These are phyloP conservation scores for Tuta absoluta DNA, from an alignment of 2,888 invertebrate species.

Conservation along the genomic window DNA sequence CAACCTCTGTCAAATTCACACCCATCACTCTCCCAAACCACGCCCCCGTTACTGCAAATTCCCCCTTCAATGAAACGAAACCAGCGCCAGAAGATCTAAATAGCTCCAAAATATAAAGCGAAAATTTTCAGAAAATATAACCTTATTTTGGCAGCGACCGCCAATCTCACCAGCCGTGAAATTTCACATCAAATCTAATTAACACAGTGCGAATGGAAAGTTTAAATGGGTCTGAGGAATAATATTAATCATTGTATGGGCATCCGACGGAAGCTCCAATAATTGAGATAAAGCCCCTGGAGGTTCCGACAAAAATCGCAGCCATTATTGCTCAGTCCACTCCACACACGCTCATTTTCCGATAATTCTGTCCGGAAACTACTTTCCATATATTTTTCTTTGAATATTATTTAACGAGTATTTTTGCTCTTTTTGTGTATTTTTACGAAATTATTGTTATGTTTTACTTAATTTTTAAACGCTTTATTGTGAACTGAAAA, in stretches of 20 bases:
- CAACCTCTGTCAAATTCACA: slow-evolving; percentile 72
- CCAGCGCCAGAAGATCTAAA: slow-evolving; percentile 29
- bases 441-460: neutral
- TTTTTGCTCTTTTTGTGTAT: neutral
- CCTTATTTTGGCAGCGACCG: slow-evolving; percentile 23
- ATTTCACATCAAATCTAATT: slow-evolving; percentile 36
- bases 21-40: slow-evolving; percentile 52
- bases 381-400: neutral
- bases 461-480: too few species aligned
- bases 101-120: slow-evolving; percentile 33
- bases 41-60: slow-evolving; percentile 51
- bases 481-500: too few species aligned
- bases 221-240: slow-evolving; percentile 35
- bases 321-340: slow-evolving; percentile 22
- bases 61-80: slow-evolving; percentile 47
- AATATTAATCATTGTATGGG: slow-evolving; percentile 29
- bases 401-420: neutral
- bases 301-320: slow-evolving; percentile 25
- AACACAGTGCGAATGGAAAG: slow-evolving; percentile 39
- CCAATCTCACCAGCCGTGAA: slow-evolving; percentile 27
- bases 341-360: slow-evolving; percentile 8
- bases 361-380: slow-evolving; percentile 1
- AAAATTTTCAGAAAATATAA: slow-evolving; percentile 11
- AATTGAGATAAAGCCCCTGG: slow-evolving; percentile 27
- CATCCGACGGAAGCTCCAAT: slow-evolving; percentile 25